A percentile compares a stretch with the other conserved stretches of the same genome.
Evolutionary conservation across 1,140 invertebrate species (phyloP).

Genomic region (Bombus terrestris): DNA sequence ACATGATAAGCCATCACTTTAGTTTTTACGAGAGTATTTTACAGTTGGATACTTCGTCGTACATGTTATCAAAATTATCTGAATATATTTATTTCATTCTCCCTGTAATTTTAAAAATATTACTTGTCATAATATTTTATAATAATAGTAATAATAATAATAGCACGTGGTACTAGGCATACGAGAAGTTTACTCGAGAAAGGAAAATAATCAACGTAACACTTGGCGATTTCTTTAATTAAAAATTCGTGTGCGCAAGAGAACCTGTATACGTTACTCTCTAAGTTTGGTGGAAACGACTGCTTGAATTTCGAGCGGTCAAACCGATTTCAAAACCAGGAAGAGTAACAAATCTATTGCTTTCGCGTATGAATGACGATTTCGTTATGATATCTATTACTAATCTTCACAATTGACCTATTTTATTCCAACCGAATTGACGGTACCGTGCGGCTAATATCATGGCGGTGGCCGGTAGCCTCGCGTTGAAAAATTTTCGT

Average conservation of each 20-base stretch:
- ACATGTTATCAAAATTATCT: neutral
- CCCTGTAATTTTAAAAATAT: neutral
- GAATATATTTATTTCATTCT: neutral
- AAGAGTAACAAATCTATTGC: neutral
- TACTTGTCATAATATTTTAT: neutral
- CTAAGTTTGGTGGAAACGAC: neutral
- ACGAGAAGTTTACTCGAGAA: neutral
- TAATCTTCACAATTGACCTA: slow-evolving; percentile 32
- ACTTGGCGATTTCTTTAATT: neutral
- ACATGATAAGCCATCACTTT: neutral
- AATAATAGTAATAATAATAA: neutral
- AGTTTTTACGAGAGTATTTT: neutral
- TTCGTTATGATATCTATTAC: neutral
- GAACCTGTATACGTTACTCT: neutral
- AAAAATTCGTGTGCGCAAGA: neutral
- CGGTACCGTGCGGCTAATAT: neutral
- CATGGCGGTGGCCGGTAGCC: slow-evolving; percentile 10
- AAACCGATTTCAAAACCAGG: slow-evolving; percentile 7
- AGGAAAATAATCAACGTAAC: neutral
- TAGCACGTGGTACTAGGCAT: neutral
- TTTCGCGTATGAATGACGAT: neutral
- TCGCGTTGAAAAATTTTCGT: slow-evolving; percentile 68
- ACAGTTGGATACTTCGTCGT: too few species aligned
- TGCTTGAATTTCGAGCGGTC: neutral
- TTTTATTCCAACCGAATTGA: slow-evolving; percentile 27